Percentiles rank a stretch among this genome's conserved stretches.
Conservation (phyloP, 1,140 invertebrate genomes). For the Ylistrum balloti region DNA sequence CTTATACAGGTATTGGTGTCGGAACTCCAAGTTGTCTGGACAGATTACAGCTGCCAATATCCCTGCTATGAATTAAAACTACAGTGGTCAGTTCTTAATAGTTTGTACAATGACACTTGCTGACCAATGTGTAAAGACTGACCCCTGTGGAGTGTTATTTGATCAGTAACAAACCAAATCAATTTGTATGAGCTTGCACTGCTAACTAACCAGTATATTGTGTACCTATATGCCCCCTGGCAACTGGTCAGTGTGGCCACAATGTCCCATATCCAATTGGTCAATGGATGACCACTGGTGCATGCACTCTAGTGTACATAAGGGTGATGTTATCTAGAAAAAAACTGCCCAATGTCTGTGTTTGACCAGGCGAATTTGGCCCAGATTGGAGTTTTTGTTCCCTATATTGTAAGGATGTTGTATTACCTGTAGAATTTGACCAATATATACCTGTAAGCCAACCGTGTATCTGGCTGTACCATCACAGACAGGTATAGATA, state of each 20-base stretch:
- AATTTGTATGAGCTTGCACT: conserved; percentile 14
- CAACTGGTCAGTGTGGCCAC: conserved; percentile 13
- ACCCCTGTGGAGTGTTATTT: background rate
- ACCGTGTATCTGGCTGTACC: background rate
- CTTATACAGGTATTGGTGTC: background rate
- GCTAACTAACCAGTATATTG: background rate
- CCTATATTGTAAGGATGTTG: background rate
- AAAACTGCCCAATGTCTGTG: background rate
- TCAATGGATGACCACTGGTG: conserved; percentile 11
- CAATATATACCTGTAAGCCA: background rate
- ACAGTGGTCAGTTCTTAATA: background rate
- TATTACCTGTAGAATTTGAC: background rate
- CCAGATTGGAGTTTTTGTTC: background rate
- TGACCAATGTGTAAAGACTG: background rate
- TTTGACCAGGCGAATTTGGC: background rate
- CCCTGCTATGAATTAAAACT: background rate
- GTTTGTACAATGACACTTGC: background rate
- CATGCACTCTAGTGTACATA: conserved; percentile 9
- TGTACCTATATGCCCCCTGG: background rate
- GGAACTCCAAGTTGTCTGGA: no score
- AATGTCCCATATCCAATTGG: conserved; percentile 23
- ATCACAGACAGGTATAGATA: background rate
- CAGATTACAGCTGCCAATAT: background rate
- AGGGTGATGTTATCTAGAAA: background rate
- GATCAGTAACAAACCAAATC: conserved; percentile 22